phyloP scores from a whole-genome alignment of 2,113 vertebrate genomes.

The Macroglossus sobrinus region DNA sequence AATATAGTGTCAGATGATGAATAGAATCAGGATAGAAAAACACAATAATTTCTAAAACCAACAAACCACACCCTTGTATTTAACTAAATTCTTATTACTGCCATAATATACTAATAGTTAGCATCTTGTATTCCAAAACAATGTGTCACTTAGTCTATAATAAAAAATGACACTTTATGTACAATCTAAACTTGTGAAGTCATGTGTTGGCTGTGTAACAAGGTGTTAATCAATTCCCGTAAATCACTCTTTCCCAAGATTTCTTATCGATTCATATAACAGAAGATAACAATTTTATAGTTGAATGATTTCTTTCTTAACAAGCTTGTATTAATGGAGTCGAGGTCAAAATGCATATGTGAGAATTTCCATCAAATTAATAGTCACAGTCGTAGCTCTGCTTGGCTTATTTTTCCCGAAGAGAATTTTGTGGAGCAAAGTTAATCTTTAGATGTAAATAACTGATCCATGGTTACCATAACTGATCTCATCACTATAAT shows the following conservation, averaged over 20 bases:
- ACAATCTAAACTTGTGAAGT: constrained; percentile 20
- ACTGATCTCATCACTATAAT: neutral
- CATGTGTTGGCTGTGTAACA: neutral
- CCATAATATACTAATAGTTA: neutral
- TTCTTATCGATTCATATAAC: neutral
- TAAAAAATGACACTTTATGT: neutral
- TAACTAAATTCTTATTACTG: constrained; percentile 49
- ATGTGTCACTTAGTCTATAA: neutral
- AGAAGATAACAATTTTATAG: neutral
- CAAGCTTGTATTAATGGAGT: neutral
- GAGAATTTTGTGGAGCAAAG: neutral
- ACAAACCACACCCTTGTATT: constrained; percentile 23
- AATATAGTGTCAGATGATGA: constrained; percentile 37
- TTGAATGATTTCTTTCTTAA: neutral
- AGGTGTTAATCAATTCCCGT: neutral
- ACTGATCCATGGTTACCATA: too few species aligned
- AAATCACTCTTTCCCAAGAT: constrained; percentile 22
- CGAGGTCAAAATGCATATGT: neutral
- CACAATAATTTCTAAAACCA: constrained; percentile 52
- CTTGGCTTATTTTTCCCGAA: neutral
- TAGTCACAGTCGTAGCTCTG: neutral
- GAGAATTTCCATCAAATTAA: neutral
- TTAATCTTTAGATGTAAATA: neutral
- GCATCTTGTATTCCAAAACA: constrained; percentile 31
- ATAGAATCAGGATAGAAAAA: constrained; percentile 55